Conservation (phyloP, 2,113 vertebrate genomes). For the Pygoscelis antarcticus region DNA sequence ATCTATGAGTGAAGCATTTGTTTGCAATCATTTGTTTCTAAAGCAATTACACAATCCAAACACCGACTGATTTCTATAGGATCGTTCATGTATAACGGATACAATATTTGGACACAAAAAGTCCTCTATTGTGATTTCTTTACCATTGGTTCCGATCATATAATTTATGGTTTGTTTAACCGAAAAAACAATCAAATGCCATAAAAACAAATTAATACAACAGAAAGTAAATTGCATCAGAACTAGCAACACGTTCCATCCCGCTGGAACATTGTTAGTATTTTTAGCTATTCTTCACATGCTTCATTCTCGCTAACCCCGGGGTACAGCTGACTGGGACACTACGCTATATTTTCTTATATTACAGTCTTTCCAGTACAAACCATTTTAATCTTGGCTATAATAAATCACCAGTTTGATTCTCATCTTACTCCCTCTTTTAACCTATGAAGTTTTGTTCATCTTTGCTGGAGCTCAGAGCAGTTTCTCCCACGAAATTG, state of each 20-base stretch:
- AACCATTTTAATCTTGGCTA: conserved; percentile 21
- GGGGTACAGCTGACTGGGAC: neutral
- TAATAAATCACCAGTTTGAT: neutral
- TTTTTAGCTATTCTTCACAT: neutral
- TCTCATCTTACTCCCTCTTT: neutral
- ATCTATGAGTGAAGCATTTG: neutral
- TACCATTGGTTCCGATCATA: neutral
- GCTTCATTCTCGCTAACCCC: neutral
- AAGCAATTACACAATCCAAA: conserved; percentile 18
- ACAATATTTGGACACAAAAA: neutral
- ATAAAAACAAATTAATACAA: neutral
- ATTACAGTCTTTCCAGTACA: conserved; percentile 17
- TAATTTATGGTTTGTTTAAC: neutral
- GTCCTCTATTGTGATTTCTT: neutral
- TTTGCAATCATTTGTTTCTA: conserved; percentile 10
- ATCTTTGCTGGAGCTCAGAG: conserved; percentile 8
- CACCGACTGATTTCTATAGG: neutral
- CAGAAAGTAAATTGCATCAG: neutral
- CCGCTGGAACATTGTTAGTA: neutral
- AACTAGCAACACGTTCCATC: neutral
- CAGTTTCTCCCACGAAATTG: neutral
- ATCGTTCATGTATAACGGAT: neutral
- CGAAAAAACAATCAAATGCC: neutral
- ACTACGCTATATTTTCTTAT: neutral
- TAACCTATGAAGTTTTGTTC: conserved; percentile 27